Base-by-base conservation (phyloP, 2,113 vertebrate genomes). In the Eclectus roratus region DNA sequence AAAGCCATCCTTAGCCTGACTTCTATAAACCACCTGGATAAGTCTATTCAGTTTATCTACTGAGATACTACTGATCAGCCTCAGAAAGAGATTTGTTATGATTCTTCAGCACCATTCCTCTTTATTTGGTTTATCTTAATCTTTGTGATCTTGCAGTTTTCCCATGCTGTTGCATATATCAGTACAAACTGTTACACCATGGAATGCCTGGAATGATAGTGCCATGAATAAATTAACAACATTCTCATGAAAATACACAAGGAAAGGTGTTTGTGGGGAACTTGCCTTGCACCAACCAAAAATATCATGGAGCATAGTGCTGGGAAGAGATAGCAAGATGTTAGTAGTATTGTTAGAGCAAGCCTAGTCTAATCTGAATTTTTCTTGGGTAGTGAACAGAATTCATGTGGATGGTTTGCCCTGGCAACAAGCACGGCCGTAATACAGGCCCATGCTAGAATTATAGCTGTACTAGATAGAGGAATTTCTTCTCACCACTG, bases 201-300 rank as follows among this genome's bases (percentile, higher is more conserved):
- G 74, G 52, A 87, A 84, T 41, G 86, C 41, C 89, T 92, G 89
- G 58, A 56, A 85, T 79, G 88, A 74, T 94, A 28, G 80, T 89
- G 91, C 81, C 84, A 73, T 94, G 94, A 94, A 91, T 94, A 96
- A 94, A 96, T 94, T 94, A 80, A 84, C 80, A 91, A 60, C 7
- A 3, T 87, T 86, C 88, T 72, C 35, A 43, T 65, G 86, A 84
- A 88, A 84, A 72, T 65, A 31, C 27, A 56, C 31, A 27, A 61
- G 66, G 29, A 84, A 84, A 95, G 44, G 78, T 84, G 49, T 52
- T 89, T 82, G 31, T 72, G 41, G 87, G 61, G 47, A 84, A 64
- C 60, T 91, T 79, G 65, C 29, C 18, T 80, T 68, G 37, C 63
- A 77, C 33, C 64, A 89, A 13, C 17, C 1, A 3, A 89, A 89